Percentiles rank a stretch among this genome's conserved stretches.
Evolutionary conservation across 2,797 vertebrate species (phyloP).

Genomic region (Danio jaintianensis): DNA sequence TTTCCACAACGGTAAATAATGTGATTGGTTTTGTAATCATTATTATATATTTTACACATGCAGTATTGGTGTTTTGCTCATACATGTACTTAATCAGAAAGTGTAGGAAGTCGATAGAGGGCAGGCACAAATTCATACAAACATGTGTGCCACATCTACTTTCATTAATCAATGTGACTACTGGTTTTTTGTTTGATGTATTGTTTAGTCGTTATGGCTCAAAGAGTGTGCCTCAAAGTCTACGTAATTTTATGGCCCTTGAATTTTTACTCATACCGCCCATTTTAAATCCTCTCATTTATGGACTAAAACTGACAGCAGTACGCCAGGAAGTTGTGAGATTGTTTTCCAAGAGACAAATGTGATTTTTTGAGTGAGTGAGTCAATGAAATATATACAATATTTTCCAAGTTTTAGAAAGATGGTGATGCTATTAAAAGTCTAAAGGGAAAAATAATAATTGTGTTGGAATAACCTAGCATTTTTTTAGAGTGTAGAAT

Average conservation of each 20-base stretch:
- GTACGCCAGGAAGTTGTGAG: slow-evolving; percentile 28
- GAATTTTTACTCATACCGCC: slow-evolving; percentile 51
- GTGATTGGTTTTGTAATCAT: slow-evolving; percentile 50
- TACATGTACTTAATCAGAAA: slow-evolving; percentile 54
- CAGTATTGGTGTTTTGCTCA: slow-evolving; percentile 50
- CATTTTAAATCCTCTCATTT: slow-evolving; percentile 53
- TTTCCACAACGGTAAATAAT: slow-evolving; percentile 56
- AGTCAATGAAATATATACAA: too few relatives aligned
- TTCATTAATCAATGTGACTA: slow-evolving; percentile 39
- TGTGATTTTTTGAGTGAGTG: too few relatives aligned
- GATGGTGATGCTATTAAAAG: too few relatives aligned
- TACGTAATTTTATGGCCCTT: slow-evolving; percentile 50
- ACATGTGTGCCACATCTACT: slow-evolving; percentile 58
- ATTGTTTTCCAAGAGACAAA: not conserved
- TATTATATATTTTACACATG: slow-evolving; percentile 47
- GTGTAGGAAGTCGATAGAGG: slow-evolving; percentile 49
- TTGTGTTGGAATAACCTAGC: too few relatives aligned
- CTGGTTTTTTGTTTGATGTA: slow-evolving; percentile 59
- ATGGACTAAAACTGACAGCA: slow-evolving; percentile 49
- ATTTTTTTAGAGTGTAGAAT: too few relatives aligned
- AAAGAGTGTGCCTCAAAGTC: slow-evolving; percentile 29
- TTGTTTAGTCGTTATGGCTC: slow-evolving; percentile 56
- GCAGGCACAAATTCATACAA: slow-evolving; percentile 50
- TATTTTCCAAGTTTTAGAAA: too few relatives aligned
- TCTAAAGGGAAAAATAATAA: not conserved